Base-by-base conservation (phyloP, 2,113 vertebrate genomes). In the Ploceus nigricollis region DNA sequence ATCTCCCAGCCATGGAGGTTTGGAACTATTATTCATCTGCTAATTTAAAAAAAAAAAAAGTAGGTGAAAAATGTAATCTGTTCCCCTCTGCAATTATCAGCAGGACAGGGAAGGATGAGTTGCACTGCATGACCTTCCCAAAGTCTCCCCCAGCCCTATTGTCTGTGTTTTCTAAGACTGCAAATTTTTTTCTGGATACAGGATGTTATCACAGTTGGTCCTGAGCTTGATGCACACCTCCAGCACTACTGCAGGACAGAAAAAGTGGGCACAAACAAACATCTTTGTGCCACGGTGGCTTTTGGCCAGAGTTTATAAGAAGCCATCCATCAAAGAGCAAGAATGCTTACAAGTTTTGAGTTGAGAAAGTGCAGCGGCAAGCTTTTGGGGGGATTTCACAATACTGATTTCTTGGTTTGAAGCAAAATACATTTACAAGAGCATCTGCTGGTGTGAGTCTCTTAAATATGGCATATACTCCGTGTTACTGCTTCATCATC, bases 381-480 rank as follows among this genome's bases (percentile, higher is more conserved):
- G 93, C 79, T 83, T 92, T 66, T 83, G 85, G 96, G 90, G 65
- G 76, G 60, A 94, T 96, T 97, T 96, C 76, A 93, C 92, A 89
- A 95, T 73, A 61, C 72, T 65, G 88, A 97, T 94, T 96, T 96
- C 76, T 95, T 96, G 96, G 93, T 97, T 94, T 94, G 92, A 88
- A 95, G 85, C 77, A 90, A 96, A 97, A 96, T 79, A 93, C 54
- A 96, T 95, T 97, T 96, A 95, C 96, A 96, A 96, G 82, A 94
- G 82, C 86, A 90, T 96, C 92, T 92, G 92, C 65, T 96, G 82
- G 88, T 95, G 88, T 96, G 92, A 95, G 76, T 90, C 80, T 56
- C 90, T 92, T 96, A 97, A 96, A 94, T 93, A 90, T 53, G 68
- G 93, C 88, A 96, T 90, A 96, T 64, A 89, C 79, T 90, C 88